These are phyloP conservation scores for Enteromius mattozi DNA, from an alignment of 2,797 vertebrate genomes.

Conservation along the genomic window DNA sequence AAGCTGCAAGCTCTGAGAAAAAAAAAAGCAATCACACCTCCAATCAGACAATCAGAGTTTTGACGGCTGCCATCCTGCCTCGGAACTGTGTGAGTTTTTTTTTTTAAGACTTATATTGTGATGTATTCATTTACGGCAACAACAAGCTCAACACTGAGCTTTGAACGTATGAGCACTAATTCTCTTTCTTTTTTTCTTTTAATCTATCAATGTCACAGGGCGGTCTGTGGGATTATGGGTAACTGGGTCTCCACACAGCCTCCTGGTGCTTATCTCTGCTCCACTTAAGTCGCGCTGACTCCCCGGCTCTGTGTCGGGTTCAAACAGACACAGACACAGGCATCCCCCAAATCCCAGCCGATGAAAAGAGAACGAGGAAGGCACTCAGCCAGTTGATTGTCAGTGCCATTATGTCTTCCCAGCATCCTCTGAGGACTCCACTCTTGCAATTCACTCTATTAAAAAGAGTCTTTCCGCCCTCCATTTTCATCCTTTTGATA, in stretches of 20 bases:
- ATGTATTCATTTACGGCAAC: constrained; percentile 61
- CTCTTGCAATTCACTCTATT: constrained; percentile 67
- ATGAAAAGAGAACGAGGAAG: constrained; percentile 62
- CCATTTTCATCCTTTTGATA: constrained; percentile 63
- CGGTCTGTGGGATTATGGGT: constrained; percentile 70
- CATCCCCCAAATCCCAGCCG: constrained; percentile 65
- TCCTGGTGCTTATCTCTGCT: constrained; percentile 70
- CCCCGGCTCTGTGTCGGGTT: constrained; percentile 62
- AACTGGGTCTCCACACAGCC: constrained; percentile 64
- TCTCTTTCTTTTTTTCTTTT: constrained; percentile 56
- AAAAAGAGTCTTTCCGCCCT: constrained; percentile 68
- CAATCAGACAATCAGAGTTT: constrained; percentile 36
- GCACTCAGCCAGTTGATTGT: constrained; percentile 75
- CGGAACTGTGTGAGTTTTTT: constrained; percentile 61
- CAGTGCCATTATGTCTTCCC: constrained; percentile 73
- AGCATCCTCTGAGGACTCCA: constrained; percentile 65
- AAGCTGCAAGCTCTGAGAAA: constrained; percentile 44
- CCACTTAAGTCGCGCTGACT: constrained; percentile 63
- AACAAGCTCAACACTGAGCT: constrained; percentile 59
- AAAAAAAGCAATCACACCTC: constrained; percentile 37
- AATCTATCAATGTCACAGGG: constrained; percentile 73
- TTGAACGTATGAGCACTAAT: constrained; percentile 47
- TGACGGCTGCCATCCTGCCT: constrained; percentile 44
- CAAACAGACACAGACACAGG: constrained; percentile 64
- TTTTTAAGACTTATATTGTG: constrained; percentile 47